Conservation (phyloP, 2,113 vertebrate species). For the Lethenteron camtschaticum region DNA sequence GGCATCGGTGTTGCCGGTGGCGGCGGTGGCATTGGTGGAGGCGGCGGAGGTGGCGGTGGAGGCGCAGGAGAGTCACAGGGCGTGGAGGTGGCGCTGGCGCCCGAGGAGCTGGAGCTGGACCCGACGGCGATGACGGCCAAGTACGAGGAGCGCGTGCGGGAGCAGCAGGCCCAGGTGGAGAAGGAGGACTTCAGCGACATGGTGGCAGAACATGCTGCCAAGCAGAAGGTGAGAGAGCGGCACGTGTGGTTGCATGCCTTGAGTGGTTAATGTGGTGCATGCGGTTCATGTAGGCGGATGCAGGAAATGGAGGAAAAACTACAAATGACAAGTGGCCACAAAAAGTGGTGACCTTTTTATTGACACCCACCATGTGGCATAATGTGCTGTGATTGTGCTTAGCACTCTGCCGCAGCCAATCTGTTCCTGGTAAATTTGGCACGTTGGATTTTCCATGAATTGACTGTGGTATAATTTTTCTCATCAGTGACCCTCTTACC, state of each 20-base stretch:
- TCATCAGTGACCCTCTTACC: background rate
- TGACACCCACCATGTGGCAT: no score
- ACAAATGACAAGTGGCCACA: background rate
- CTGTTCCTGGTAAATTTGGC: background rate
- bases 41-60: no score
- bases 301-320: background rate
- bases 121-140: constrained; percentile 80
- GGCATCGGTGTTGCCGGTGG: no score
- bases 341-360: background rate
- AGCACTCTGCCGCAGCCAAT: background rate
- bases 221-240: constrained; percentile 47
- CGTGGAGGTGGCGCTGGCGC: constrained; percentile 57
- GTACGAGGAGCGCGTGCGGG: constrained; percentile 61
- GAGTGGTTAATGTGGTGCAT: background rate
- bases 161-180: constrained; percentile 76
- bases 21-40: no score
- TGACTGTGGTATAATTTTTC: background rate
- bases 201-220: constrained; percentile 77
- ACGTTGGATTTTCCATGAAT: background rate
- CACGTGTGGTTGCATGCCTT: background rate
- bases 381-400: background rate
- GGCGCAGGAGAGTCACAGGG: constrained; percentile 31
- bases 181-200: constrained; percentile 87
- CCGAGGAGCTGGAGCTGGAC: constrained; percentile 67
- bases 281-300: background rate